Evolutionary conservation across 1,140 invertebrate genomes (phyloP).

Genomic region (Whitmania pigra): DNA sequence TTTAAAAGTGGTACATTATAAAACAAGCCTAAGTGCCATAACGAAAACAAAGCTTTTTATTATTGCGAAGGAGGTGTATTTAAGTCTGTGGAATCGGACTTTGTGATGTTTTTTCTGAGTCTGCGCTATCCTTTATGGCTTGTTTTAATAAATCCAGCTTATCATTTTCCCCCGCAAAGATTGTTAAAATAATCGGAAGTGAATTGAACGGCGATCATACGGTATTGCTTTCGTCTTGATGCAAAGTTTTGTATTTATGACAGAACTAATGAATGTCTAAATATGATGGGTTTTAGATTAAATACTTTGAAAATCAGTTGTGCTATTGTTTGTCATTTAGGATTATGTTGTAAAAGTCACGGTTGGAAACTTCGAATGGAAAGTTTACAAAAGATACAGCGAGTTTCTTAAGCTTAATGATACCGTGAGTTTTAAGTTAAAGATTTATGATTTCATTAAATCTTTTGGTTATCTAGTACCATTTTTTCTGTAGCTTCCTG

Average conservation of each 20-base stretch:
- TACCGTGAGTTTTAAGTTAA: background rate
- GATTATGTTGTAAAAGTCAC: background rate
- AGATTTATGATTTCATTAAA: background rate
- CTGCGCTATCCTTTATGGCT: slow-evolving; percentile 28
- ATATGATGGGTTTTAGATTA: background rate
- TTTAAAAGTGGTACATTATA: no score
- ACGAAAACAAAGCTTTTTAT: no score
- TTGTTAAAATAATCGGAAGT: slow-evolving; percentile 31
- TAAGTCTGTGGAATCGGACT: no score
- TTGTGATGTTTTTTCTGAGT: no score
- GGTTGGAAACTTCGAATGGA: background rate
- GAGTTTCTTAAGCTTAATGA: background rate
- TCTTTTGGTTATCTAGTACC: background rate
- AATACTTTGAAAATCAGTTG: slow-evolving; percentile 6
- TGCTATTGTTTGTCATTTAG: background rate
- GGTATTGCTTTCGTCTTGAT: slow-evolving; percentile 26
- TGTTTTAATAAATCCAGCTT: slow-evolving; percentile 33
- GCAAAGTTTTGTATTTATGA: background rate
- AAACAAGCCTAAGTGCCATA: no score
- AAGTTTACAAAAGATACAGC: background rate
- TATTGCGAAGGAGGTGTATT: no score
- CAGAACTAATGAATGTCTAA: background rate
- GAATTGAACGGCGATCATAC: slow-evolving; percentile 34
- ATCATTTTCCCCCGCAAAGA: slow-evolving; percentile 29
- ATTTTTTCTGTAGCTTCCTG: slow-evolving; percentile 10